Percentiles rank a stretch among this genome's conserved stretches.
These are phyloP conservation scores for Sebastes matsubarae DNA, from an alignment of 2,797 vertebrate species.

Conservation along the genomic window DNA sequence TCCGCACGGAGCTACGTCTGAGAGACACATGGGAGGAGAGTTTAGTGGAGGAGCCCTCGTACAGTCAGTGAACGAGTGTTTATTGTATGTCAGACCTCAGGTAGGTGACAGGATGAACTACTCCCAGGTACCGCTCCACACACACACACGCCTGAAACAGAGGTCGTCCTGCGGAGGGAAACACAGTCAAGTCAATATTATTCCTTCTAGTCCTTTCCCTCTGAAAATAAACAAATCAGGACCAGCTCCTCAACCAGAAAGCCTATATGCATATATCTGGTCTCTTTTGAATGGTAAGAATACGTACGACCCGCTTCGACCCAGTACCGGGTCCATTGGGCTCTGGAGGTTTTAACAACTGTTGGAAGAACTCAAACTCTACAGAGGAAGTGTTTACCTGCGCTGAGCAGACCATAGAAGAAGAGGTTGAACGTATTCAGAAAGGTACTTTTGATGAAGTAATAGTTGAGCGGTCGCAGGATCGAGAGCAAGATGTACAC, in stretches of 20 bases:
- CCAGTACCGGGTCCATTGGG: too few species aligned
- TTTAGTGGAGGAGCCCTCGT: background rate
- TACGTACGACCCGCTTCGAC: too few species aligned
- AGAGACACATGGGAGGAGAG: background rate
- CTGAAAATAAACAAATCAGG: too few species aligned
- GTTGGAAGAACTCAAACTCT: too few species aligned
- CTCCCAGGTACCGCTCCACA: background rate
- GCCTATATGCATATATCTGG: too few species aligned
- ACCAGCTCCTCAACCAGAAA: too few species aligned
- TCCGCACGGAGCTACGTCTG: background rate
- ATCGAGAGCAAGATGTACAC: background rate
- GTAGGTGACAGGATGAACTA: background rate
- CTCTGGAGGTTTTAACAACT: background rate
- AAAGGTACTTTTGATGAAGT: background rate
- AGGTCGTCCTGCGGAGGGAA: background rate
- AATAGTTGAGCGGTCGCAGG: background rate
- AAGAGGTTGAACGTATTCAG: background rate
- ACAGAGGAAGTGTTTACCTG: background rate
- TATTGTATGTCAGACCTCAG: background rate
- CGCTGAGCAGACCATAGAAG: background rate
- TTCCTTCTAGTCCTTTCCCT: background rate
- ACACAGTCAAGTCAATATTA: background rate
- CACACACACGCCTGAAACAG: background rate
- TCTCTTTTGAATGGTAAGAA: too few species aligned
- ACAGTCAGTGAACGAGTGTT: background rate